Conservation (phyloP, 1,140 invertebrate species). For the Drosophila navojoa region DNA sequence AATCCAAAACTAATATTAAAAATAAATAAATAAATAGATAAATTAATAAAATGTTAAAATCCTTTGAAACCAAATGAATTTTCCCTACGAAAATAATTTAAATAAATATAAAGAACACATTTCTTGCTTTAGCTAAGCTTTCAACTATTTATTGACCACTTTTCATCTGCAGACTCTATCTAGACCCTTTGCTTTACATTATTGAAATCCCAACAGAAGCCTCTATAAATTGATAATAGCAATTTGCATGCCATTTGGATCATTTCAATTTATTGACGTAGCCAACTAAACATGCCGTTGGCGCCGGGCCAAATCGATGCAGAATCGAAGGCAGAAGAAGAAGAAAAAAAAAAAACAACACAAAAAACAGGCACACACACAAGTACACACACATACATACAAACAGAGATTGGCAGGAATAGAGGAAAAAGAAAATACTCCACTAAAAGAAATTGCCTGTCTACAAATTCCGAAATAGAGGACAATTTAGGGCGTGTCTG, state of each 20-base stretch:
- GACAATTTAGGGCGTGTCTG: conserved; percentile 54
- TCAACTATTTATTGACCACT: too few relatives aligned
- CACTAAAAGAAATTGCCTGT: conserved; percentile 44
- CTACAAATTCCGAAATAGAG: conserved; percentile 25
- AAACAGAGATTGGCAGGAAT: conserved; percentile 37
- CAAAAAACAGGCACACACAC: conserved; percentile 38
- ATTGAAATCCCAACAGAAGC: conserved; percentile 11
- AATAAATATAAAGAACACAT: too few relatives aligned
- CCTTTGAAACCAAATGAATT: too few relatives aligned
- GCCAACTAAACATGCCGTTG: conserved; percentile 68
- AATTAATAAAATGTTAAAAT: neutral
- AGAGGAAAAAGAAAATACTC: conserved; percentile 40
- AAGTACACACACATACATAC: conserved; percentile 13
- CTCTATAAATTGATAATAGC: conserved; percentile 38
- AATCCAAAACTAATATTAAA: too few relatives aligned
- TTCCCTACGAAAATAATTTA: too few relatives aligned
- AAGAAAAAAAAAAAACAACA: conserved; percentile 11
- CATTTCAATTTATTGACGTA: conserved; percentile 72
- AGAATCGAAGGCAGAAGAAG: conserved; percentile 47
- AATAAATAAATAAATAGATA: too few relatives aligned
- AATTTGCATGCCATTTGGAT: conserved; percentile 60
- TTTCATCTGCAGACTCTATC: too few relatives aligned
- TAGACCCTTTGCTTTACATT: neutral
- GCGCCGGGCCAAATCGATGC: conserved; percentile 69
- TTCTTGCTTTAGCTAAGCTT: too few relatives aligned